phyloP scores from a whole-genome alignment of 2,888 invertebrate species.

The Orthonychiurus folsomi region DNA sequence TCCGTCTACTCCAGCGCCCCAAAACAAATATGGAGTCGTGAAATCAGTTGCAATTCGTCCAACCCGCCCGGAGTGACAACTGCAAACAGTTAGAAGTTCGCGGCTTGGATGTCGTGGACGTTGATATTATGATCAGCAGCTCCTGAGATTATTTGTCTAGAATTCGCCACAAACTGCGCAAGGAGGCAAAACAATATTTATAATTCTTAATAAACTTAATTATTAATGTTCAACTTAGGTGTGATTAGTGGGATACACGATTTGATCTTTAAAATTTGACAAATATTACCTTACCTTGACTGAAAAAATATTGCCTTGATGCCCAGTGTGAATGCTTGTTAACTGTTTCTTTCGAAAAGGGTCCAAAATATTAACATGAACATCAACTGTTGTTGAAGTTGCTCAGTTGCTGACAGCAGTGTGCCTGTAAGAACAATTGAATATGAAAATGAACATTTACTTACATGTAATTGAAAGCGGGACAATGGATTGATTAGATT shows the following conservation, averaged over 20 bases:
- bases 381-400: slow-evolving; percentile 94
- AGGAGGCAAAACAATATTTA: no score
- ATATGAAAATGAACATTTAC: not conserved
- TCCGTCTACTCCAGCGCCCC: slow-evolving; percentile 95
- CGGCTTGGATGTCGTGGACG: slow-evolving; percentile 52
- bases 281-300: slow-evolving; percentile 75
- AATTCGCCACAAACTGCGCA: slow-evolving; percentile 58
- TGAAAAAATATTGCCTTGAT: slow-evolving; percentile 94
- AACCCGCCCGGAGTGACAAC: slow-evolving; percentile 78
- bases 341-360: slow-evolving; percentile 70
- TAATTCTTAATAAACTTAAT: no score
- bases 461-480: no score
- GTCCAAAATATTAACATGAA: slow-evolving; percentile 87
- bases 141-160: slow-evolving; percentile 53
- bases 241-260: slow-evolving; percentile 31
- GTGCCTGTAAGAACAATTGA: not conserved
- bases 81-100: slow-evolving; percentile 58
- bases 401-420: not conserved
- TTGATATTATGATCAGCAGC: slow-evolving; percentile 58
- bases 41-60: slow-evolving; percentile 83
- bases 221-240: no score
- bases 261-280: slow-evolving; percentile 2
- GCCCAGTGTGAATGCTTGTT: slow-evolving; percentile 69
- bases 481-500: no score
- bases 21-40: slow-evolving; percentile 73